Percentiles rank a stretch among this genome's conserved stretches.
These are phyloP conservation scores for Drosophila conformis DNA, from an alignment of 2,888 invertebrate species.

Conservation along the genomic window DNA sequence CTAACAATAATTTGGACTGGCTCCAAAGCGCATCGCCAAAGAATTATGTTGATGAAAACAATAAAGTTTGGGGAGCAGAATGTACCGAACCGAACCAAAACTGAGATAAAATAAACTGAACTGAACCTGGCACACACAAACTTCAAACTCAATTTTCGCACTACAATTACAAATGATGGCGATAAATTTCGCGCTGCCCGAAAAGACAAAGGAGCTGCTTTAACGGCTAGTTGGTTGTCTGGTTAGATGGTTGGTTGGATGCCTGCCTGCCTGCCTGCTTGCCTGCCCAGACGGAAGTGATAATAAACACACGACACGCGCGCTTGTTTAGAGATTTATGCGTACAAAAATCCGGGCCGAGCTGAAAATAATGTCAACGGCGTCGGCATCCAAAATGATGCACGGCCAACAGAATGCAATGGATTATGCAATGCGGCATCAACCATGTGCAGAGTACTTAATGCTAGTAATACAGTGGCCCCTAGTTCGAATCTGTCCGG, in stretches of 20 bases:
- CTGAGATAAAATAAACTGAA: constrained; percentile 8
- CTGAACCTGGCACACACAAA: constrained; percentile 35
- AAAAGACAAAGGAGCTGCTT: constrained; percentile 69
- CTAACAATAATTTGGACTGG: constrained; percentile 75
- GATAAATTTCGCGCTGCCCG: constrained; percentile 73
- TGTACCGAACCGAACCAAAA: constrained; percentile 16
- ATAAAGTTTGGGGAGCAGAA: constrained; percentile 57
- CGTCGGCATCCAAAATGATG: constrained; percentile 70
- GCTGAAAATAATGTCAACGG: constrained; percentile 74
- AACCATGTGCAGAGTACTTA: constrained; percentile 26
- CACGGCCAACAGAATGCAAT: constrained; percentile 55
- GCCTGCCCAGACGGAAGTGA: constrained; percentile 66
- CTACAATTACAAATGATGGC: constrained; percentile 82
- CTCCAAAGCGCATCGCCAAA: constrained; percentile 71
- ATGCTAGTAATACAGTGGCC: constrained; percentile 52
- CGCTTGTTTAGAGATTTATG: constrained; percentile 79
- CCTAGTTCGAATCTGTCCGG: constrained; percentile 40
- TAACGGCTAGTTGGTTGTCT: constrained; percentile 32
- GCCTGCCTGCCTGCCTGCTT: constrained; percentile 3
- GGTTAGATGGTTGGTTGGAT: constrained; percentile 29
- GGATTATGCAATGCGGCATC: constrained; percentile 77
- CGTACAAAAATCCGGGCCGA: constrained; percentile 67
- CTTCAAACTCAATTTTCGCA: constrained; percentile 80
- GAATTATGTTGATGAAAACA: constrained; percentile 78
- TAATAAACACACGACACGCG: constrained; percentile 79